These are phyloP conservation scores for Taeniopygia guttata DNA, from an alignment of 2,797 vertebrate species.

Conservation along the genomic window DNA sequence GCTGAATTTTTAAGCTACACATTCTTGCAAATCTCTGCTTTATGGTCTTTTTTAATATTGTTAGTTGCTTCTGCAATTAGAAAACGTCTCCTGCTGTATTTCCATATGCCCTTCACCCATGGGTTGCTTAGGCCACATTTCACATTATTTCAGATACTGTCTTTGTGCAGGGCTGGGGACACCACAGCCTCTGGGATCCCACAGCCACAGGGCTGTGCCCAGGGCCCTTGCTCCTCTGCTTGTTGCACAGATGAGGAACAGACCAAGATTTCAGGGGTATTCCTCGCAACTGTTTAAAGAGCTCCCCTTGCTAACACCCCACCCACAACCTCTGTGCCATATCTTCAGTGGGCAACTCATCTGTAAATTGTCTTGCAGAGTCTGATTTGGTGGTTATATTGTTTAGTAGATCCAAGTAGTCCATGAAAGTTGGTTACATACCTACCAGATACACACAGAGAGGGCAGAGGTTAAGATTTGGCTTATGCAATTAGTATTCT, in stretches of 20 bases:
- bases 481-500: background rate
- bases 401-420: background rate
- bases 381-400: background rate
- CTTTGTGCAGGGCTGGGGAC: background rate
- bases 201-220: background rate
- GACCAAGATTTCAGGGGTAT: background rate
- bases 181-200: rapidly evolving
- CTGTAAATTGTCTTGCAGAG: background rate
- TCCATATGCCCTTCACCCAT: background rate
- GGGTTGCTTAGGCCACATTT: background rate
- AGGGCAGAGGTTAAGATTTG: background rate
- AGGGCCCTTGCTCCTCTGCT: background rate
- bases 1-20: conserved; percentile 1
- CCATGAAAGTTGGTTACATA: background rate
- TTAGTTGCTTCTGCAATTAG: background rate
- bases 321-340: rapidly evolving
- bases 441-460: background rate
- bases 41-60: background rate
- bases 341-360: background rate
- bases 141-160: background rate
- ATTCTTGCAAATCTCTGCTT: background rate
- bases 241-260: background rate
- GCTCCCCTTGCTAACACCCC: background rate
- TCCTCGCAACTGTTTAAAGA: background rate
- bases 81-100: background rate